Evolutionary conservation across 2,888 invertebrate species (phyloP).

Genomic region (Cloeon dipterum): DNA sequence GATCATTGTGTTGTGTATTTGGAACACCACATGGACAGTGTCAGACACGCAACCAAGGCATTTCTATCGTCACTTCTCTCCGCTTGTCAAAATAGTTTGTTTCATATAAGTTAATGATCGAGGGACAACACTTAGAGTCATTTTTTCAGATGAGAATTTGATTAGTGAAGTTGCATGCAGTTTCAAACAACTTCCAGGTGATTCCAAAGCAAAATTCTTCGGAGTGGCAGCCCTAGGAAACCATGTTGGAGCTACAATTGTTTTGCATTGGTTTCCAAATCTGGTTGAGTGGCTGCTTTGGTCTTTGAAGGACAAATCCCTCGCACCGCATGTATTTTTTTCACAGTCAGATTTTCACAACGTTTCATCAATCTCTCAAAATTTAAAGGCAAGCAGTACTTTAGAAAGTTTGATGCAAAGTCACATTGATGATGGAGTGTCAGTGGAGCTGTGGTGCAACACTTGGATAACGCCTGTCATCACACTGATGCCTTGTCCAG

Average conservation of each 20-base stretch:
- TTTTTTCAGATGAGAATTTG: too few relatives aligned
- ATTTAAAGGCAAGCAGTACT: conserved; percentile 22
- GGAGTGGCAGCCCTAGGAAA: conserved; percentile 12
- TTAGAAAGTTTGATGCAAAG: conserved; percentile 28
- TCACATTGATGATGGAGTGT: conserved; percentile 17
- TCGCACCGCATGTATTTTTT: conserved; percentile 22
- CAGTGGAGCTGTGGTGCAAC: conserved; percentile 20
- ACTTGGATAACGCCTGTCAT: conserved; percentile 24
- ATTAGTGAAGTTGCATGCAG: too few relatives aligned
- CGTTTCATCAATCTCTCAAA: too few relatives aligned
- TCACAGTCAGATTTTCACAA: too few relatives aligned
- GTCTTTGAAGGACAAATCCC: conserved; percentile 16
- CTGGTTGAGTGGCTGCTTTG: conserved; percentile 17
- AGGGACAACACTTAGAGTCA: conserved; percentile 12
- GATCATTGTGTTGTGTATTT: conserved; percentile 18
- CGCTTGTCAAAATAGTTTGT: conserved; percentile 19
- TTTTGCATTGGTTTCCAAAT: conserved; percentile 17
- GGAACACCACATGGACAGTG: conserved; percentile 39
- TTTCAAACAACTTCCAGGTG: conserved; percentile 10
- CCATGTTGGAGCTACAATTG: conserved; percentile 15
- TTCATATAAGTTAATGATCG: conserved; percentile 9
- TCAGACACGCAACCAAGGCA: conserved; percentile 31
- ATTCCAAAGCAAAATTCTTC: conserved; percentile 11
- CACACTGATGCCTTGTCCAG: conserved; percentile 4
- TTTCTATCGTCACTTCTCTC: conserved; percentile 16